Evolutionary conservation across 1,140 invertebrate species (phyloP).

Genomic region (Heliothis virescens): DNA sequence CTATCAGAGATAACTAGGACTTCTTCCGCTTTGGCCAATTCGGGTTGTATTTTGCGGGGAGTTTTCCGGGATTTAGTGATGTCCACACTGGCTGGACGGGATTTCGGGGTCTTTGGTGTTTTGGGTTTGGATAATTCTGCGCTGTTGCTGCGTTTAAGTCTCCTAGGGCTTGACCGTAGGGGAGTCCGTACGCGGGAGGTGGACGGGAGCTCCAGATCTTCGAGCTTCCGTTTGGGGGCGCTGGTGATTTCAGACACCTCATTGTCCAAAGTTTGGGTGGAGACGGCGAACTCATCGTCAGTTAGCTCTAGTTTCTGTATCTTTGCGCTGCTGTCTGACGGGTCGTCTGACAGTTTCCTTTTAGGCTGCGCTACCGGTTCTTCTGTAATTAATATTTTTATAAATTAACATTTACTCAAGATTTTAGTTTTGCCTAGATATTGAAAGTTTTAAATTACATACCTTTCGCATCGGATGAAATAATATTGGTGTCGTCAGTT

Average conservation of each 20-base stretch:
- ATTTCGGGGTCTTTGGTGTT: slow-evolving; percentile 74
- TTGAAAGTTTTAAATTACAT: not conserved
- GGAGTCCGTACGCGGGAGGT: slow-evolving; percentile 71
- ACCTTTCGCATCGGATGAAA: slow-evolving; percentile 44
- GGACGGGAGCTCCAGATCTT: slow-evolving; percentile 65
- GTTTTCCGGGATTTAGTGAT: slow-evolving; percentile 66
- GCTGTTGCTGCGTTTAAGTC: slow-evolving; percentile 76
- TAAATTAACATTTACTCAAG: not conserved
- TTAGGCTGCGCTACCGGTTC: slow-evolving; percentile 49
- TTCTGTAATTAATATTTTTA: slow-evolving; percentile 47
- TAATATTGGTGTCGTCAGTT: not conserved
- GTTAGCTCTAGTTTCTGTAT: slow-evolving; percentile 71
- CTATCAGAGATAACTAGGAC: slow-evolving; percentile 53
- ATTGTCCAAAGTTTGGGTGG: slow-evolving; percentile 73
- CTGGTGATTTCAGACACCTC: slow-evolving; percentile 77
- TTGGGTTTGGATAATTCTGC: slow-evolving; percentile 65
- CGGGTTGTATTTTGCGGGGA: slow-evolving; percentile 61
- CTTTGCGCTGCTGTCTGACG: slow-evolving; percentile 64
- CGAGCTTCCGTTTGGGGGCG: slow-evolving; percentile 62
- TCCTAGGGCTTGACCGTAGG: slow-evolving; percentile 71
- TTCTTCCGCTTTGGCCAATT: slow-evolving; percentile 52
- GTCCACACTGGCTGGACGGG: slow-evolving; percentile 75
- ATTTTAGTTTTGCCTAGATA: not conserved
- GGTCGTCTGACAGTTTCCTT: slow-evolving; percentile 75
- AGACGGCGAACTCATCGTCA: slow-evolving; percentile 60